phyloP scores from a whole-genome alignment of 2,113 vertebrate genomes.

The Petaurus breviceps region DNA sequence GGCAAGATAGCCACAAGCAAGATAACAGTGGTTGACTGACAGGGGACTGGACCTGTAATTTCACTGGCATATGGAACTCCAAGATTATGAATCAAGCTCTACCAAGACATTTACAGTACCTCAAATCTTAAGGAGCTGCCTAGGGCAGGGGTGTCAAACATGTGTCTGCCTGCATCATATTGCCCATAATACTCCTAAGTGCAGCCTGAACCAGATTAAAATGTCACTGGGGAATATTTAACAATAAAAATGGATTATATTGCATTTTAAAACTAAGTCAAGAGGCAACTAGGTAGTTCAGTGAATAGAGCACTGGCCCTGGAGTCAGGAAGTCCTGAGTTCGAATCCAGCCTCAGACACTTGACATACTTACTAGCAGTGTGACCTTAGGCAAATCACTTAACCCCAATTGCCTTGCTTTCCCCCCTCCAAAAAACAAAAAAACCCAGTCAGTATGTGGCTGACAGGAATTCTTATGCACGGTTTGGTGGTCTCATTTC shows the following conservation, averaged over 20 bases:
- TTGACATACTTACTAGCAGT: no score
- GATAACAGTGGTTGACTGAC: neutral
- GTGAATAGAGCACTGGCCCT: no score
- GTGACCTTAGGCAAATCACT: no score
- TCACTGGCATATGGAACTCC: neutral
- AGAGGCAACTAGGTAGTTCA: no score
- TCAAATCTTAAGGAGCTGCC: neutral
- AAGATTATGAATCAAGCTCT: neutral
- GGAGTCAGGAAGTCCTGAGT: no score
- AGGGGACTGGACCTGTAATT: neutral
- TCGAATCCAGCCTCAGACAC: no score
- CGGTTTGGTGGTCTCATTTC: neutral
- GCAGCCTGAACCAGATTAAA: neutral
- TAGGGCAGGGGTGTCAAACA: neutral
- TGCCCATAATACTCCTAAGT: neutral
- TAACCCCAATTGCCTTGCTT: no score
- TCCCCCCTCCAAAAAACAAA: no score
- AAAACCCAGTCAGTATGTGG: neutral
- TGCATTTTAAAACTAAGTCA: neutral
- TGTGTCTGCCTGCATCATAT: neutral
- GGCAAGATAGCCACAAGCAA: neutral
- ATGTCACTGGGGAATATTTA: neutral
- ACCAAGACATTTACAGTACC: neutral
- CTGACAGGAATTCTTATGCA: neutral
- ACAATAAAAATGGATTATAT: neutral